Evolutionary conservation across 2,797 vertebrate species (phyloP).

Genomic region (Melanotaenia maccullochi): DNA sequence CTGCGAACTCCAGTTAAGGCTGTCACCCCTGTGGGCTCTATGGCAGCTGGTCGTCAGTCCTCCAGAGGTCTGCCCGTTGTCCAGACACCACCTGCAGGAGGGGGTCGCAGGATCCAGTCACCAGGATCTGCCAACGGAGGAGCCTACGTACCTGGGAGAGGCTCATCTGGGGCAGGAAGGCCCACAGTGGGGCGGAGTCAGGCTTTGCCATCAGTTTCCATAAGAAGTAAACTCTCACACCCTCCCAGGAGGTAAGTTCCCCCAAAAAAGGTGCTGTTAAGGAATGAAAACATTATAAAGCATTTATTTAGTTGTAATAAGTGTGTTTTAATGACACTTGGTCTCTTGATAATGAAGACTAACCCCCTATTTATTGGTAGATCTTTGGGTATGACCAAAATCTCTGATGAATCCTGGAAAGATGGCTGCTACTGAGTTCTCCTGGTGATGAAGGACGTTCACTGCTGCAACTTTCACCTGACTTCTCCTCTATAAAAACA

Average conservation of each 20-base stretch:
- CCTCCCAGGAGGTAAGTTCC: conserved; percentile 83
- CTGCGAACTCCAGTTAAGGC: conserved; percentile 86
- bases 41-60: conserved; percentile 79
- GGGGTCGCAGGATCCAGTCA: conserved; percentile 81
- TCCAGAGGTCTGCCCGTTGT: conserved; percentile 82
- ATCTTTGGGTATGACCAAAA: conserved; percentile 85
- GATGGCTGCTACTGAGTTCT: conserved; percentile 90
- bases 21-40: conserved; percentile 76
- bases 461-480: conserved; percentile 52
- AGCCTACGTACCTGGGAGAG: conserved; percentile 69
- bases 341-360: conserved; percentile 8
- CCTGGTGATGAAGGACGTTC: conserved; percentile 55
- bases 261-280: conserved; percentile 1
- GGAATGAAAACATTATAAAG: not conserved
- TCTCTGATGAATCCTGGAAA: conserved; percentile 91
- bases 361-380: conserved; percentile 70
- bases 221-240: conserved; percentile 84
- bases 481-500: conserved; percentile 39
- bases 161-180: conserved; percentile 68
- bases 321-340: not conserved
- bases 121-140: conserved; percentile 74
- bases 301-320: not conserved
- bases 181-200: conserved; percentile 71
- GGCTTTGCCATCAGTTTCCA: conserved; percentile 58
- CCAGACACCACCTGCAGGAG: conserved; percentile 65